Percentiles rank a stretch among this genome's conserved stretches.
Conservation (phyloP, 2,113 vertebrate genomes). For the Charina bottae region DNA sequence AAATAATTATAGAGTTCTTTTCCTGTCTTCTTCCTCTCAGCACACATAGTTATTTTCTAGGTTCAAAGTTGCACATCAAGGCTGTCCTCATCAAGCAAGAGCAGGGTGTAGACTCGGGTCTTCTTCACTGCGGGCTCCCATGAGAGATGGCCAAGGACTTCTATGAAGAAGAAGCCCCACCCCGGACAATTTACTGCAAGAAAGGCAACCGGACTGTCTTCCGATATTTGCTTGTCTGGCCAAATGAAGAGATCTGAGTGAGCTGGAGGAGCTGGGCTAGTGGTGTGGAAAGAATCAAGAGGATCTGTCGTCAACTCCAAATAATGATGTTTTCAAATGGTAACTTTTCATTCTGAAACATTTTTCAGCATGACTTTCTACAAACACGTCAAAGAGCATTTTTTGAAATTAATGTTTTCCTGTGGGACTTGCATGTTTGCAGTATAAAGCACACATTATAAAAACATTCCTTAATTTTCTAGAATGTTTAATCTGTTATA, state of each 20-base stretch:
- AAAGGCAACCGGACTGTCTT: not conserved
- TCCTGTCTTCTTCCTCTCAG: not conserved
- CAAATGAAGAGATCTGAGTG: not conserved
- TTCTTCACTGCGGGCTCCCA: not conserved
- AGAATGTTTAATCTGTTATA: slow-evolving; percentile 9
- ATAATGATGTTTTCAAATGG: not conserved
- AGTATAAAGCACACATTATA: slow-evolving; percentile 34
- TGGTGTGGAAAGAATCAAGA: not conserved
- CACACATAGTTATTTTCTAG: not conserved
- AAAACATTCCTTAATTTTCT: slow-evolving; percentile 27
- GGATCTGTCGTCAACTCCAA: not conserved
- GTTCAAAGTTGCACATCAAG: not conserved
- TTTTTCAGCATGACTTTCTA: not conserved
- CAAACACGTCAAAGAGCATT: not conserved
- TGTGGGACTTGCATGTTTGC: not conserved
- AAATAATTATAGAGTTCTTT: no score
- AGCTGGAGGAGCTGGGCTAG: not conserved
- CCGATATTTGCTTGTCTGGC: no score
- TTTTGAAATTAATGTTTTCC: not conserved
- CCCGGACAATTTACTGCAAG: not conserved
- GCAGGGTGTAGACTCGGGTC: not conserved
- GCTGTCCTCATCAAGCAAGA: not conserved
- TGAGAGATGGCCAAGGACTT: not conserved
- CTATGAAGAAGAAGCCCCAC: no score
- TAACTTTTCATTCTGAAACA: not conserved